Evolutionary conservation across 1,140 invertebrate species (phyloP).

Genomic region (Anoplolepis gracilipes): DNA sequence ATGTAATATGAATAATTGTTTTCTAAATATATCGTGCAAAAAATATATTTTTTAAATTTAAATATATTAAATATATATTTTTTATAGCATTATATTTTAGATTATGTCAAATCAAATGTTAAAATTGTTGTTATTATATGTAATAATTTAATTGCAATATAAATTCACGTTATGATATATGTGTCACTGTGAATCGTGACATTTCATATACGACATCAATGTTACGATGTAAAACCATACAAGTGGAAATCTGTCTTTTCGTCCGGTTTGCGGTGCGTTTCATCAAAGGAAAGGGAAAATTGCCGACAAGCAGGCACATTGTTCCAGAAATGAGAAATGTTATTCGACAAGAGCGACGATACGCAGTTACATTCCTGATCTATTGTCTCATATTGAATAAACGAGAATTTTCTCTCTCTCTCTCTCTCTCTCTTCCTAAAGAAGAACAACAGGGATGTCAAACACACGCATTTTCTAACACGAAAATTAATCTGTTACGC

Average conservation of each 20-base stretch:
- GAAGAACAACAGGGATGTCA: not conserved
- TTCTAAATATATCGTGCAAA: not conserved
- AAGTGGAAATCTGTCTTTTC: conserved; percentile 44
- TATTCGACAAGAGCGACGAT: conserved; percentile 18
- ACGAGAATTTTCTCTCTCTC: conserved; percentile 23
- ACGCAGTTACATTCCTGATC: conserved; percentile 32
- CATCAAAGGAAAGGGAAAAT: conserved; percentile 52
- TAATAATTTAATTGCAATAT: not conserved
- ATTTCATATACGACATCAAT: not conserved
- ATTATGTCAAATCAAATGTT: not conserved
- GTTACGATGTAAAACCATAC: conserved; percentile 4
- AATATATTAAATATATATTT: not conserved
- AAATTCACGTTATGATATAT: conserved; percentile 16
- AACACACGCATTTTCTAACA: not conserved
- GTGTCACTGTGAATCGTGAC: conserved; percentile 6
- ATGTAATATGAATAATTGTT: not conserved
- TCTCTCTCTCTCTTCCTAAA: not conserved
- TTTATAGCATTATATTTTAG: no score
- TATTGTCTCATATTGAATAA: conserved; percentile 36
- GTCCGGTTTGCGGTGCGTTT: not conserved
- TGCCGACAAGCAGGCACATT: conserved; percentile 21
- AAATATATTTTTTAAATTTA: not conserved
- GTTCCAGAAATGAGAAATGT: conserved; percentile 41
- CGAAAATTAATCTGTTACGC: conserved; percentile 27
- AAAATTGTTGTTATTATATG: not conserved